Evolutionary conservation across 2,888 invertebrate genomes (phyloP).

Genomic region (Argynnis bischoffii): DNA sequence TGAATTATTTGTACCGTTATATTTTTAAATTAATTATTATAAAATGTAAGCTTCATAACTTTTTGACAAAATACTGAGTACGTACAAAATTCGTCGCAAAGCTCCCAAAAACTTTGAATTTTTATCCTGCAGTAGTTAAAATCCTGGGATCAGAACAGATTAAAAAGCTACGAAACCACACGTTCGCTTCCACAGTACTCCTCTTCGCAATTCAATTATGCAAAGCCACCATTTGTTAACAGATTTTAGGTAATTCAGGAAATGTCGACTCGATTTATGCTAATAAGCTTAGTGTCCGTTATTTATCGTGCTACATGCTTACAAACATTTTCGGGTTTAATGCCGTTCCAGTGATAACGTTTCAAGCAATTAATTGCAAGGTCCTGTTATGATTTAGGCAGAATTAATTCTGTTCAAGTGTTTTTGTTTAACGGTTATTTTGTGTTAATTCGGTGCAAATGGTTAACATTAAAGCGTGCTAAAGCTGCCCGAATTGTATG

Average conservation of each 20-base stretch:
- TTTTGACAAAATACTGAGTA: too few relatives aligned
- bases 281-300: constrained; percentile 77
- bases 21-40: too few relatives aligned
- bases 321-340: constrained; percentile 65
- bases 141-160: constrained; percentile 5
- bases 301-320: constrained; percentile 73
- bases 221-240: constrained; percentile 80
- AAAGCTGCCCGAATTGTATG: constrained; percentile 2
- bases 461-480: constrained; percentile 20
- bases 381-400: constrained; percentile 66
- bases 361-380: constrained; percentile 75
- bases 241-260: constrained; percentile 76
- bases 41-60: too few relatives aligned
- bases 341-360: constrained; percentile 65
- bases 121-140: not conserved
- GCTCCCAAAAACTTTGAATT: not conserved
- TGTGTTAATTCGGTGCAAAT: constrained; percentile 60
- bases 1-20: too few relatives aligned
- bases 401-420: constrained; percentile 60
- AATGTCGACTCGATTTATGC: constrained; percentile 75
- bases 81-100: not conserved
- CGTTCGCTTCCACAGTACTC: constrained; percentile 20
- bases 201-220: constrained; percentile 67
- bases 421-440: constrained; percentile 69
- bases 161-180: constrained; percentile 19